These are phyloP conservation scores for Lepidonotus clava DNA, from an alignment of 2,888 invertebrate genomes.

Conservation along the genomic window DNA sequence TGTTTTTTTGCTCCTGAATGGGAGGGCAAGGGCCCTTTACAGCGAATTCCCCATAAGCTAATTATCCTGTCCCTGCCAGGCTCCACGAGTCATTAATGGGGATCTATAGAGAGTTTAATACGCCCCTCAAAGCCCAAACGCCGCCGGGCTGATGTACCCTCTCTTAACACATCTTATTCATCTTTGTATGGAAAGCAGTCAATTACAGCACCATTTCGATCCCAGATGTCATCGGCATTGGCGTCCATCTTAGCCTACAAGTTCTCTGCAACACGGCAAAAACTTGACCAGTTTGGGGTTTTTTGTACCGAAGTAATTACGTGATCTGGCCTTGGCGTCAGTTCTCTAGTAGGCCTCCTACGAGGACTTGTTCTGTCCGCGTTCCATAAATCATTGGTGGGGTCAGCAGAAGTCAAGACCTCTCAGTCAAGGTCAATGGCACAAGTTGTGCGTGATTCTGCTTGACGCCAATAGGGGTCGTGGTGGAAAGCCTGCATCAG, in stretches of 20 bases:
- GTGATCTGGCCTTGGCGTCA: too few relatives aligned
- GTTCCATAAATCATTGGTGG: conserved; percentile 34
- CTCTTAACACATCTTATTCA: too few relatives aligned
- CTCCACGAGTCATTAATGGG: conserved; percentile 3
- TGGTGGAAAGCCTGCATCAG: neutral
- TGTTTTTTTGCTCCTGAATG: neutral
- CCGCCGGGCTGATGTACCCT: neutral
- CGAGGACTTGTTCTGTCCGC: neutral
- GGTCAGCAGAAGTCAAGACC: conserved; percentile 3
- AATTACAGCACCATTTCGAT: neutral
- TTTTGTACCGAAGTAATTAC: too few relatives aligned
- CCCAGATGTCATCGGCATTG: too few relatives aligned
- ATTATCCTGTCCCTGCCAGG: conserved; percentile 15
- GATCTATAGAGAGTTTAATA: conserved; percentile 27
- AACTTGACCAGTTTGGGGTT: too few relatives aligned
- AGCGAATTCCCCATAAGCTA: neutral
- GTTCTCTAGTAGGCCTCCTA: too few relatives aligned
- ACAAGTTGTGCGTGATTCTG: neutral
- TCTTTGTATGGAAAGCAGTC: conserved; percentile 5
- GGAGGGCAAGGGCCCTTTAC: neutral
- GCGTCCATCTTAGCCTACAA: too few relatives aligned
- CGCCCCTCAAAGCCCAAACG: neutral
- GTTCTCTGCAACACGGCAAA: too few relatives aligned
- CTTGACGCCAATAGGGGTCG: neutral
- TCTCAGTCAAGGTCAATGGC: neutral